Evolutionary conservation across 1,140 invertebrate genomes (phyloP), one percentile per base, ranked within the genome.

Genomic region (Brachionus rotundiformis): DNA sequence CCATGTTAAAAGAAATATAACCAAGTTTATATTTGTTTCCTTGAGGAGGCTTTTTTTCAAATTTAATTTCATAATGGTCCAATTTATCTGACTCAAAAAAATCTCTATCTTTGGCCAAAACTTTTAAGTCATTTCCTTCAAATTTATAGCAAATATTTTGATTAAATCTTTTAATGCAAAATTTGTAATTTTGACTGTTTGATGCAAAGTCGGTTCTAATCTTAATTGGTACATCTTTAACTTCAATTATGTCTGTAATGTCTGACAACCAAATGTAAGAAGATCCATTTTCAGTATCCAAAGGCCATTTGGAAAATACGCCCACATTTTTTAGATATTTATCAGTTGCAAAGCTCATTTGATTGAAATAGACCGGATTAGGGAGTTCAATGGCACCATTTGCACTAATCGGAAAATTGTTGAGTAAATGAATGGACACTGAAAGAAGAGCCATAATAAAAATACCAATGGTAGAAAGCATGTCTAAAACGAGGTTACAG

Each of bases 271-370:
- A 73, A 11, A 73, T n/a, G n/a, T 73, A 73, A 73, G n/a, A 31
- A 73, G 0, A 8, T 25, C 36, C 23, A 54, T 76, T 49, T 76
- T 49, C 27, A n/a, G 44, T 6, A 76, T 49, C 41, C 31, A 49
- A 54, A 31, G 73, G 73, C 44, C 41, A 76, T 29, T 54, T 41
- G 7, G 25, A 16, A 76, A 49, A 76, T 54, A 76, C 16, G 8
- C 73, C 73, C 1, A 76, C 73, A 54, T 76, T 27, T 49, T 29
- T 54, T 0, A 76, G 49, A 76, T 76, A 76, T 76, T 76, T 76
- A 31, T 54, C 41, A 31, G 41, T 49, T 1, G 73, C 73, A 31
- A 31, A 76, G 6, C 13, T 76, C 41, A 76, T 49, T n/a, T 47
- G 73, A 31, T 49, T 54, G 31, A 33, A 76, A 49, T 29, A 27